These are phyloP conservation scores for Simalia tracyae DNA, from an alignment of 2,797 vertebrate species.

Conservation along the genomic window DNA sequence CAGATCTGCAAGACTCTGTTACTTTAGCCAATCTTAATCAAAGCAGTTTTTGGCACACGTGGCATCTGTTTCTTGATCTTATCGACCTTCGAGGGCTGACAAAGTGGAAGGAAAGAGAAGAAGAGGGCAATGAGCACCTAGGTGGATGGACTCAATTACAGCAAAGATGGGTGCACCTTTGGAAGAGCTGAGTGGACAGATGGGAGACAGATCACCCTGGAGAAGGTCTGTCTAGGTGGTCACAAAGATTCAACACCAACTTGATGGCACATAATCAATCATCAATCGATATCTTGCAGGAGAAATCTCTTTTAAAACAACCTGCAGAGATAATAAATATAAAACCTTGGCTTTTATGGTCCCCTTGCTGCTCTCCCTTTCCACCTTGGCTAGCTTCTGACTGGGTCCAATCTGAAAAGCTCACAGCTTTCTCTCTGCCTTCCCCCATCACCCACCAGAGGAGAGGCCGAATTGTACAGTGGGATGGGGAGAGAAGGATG, in stretches of 20 bases:
- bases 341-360: neutral
- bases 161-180: neutral
- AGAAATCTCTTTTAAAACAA: neutral
- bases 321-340: neutral
- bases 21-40: neutral
- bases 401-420: neutral
- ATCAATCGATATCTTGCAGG: neutral
- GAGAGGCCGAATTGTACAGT: neutral
- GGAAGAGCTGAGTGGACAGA: neutral
- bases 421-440: neutral
- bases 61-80: neutral
- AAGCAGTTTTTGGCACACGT: neutral
- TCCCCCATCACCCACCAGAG: slow-evolving; percentile 1
- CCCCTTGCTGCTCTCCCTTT: neutral
- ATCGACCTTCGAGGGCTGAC: neutral
- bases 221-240: neutral
- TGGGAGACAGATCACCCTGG: neutral
- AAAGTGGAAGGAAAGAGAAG: neutral
- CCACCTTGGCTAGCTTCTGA: neutral
- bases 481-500: neutral
- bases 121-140: neutral
- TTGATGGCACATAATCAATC: neutral
- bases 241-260: neutral
- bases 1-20: neutral
- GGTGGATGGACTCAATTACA: neutral